Base-by-base conservation (phyloP, 1,140 invertebrate genomes). In the Polypedilum vanderplanki region DNA sequence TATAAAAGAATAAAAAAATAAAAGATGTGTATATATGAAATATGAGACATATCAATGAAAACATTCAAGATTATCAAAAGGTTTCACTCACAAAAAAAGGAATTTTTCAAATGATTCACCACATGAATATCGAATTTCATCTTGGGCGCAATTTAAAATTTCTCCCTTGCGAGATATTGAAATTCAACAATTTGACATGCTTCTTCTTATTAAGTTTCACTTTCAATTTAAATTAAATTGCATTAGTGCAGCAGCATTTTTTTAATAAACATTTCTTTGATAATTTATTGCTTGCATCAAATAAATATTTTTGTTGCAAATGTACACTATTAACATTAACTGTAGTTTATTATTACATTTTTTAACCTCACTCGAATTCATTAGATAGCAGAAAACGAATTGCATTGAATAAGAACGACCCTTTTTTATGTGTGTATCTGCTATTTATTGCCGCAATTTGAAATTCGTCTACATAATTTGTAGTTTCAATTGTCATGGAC, bases 161-260 rank as follows among this genome's bases (percentile, higher is more conserved):
- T 33, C 24, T 33, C 24, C 24, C 24, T 33, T 33, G 24, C 24
- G 24, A 33, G 24, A 33, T 1, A 33, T 33, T 33, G 24, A 33
- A 33, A 57, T 57, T 57, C 46, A 57, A 57, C 46, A 57, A 57
- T 57, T 57, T 57, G 46, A 12, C 46, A 57, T 12, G 46, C 46
- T 57, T 57, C 46, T n/a, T 33, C 24, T 33, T 33, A 33, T 33
- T 33, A 33, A 57, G n/a, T 57, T n/a, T 57, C 46, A 57, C 46
- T 57, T 57, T 57, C 46, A 57, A 57, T 57, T 57, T 57, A 57
- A 57, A n/a, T 57, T 57, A 57, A 57, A 57, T 57, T 57, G 46
- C 46, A 57, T 15, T n/a, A n/a, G n/a, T n/a, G n/a, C n/a, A n/a
- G n/a, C n/a, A n/a, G n/a, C n/a, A n/a, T 57, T 57, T 57, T 57